Conservation (phyloP, 2,113 vertebrate genomes). For the Sarotherodon lohbergeri region DNA sequence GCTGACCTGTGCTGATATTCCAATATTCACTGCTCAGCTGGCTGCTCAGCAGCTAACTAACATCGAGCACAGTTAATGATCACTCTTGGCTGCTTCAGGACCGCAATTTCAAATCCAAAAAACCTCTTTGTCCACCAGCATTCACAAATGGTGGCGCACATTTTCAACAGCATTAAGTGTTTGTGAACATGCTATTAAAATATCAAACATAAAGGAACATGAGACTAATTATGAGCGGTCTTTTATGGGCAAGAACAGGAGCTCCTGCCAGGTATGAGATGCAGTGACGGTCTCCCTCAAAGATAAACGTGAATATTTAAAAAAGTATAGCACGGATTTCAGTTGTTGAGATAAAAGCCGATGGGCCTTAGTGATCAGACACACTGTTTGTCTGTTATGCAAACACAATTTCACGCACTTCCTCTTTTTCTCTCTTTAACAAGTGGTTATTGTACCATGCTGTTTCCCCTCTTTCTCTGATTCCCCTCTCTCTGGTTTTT, state of each 20-base stretch:
- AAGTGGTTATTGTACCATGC: constrained; percentile 22
- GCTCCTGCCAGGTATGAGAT: not conserved
- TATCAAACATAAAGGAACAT: fast-evolving
- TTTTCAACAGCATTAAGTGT: not conserved
- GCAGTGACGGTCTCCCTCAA: not conserved
- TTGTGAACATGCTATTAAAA: not conserved
- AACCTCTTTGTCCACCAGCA: not conserved
- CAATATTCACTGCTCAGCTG: not conserved
- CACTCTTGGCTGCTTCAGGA: not conserved
- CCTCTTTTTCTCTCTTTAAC: constrained; percentile 23
- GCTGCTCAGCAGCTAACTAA: not conserved
- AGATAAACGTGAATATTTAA: not conserved
- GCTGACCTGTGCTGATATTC: not conserved
- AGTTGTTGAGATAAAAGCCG: not conserved
- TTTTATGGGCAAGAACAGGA: not conserved
- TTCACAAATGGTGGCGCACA: not conserved
- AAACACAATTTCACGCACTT: constrained; percentile 28
- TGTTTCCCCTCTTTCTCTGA: not conserved
- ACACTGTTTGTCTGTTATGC: not conserved
- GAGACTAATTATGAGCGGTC: not conserved
- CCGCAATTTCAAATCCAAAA: fast-evolving
- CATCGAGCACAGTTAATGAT: not conserved
- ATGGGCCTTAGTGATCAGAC: not conserved
- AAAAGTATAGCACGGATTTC: not conserved
- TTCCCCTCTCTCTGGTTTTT: not conserved